Conservation (phyloP, 2,888 invertebrate species). For the Alentia gelatinosa region DNA sequence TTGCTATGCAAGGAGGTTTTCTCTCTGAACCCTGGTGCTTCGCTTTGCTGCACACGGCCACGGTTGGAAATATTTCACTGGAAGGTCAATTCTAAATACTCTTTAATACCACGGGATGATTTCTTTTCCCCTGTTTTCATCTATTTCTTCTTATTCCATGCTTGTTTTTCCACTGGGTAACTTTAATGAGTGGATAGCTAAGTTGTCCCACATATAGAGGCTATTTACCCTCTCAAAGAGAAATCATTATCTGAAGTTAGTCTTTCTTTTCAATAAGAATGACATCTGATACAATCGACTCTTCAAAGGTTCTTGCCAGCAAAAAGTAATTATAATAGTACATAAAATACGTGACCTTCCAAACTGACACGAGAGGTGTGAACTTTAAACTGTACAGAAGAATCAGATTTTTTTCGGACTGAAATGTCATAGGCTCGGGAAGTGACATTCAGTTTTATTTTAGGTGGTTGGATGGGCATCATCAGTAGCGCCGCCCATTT, state of each 20-base stretch:
- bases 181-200: background rate
- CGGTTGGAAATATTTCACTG: background rate
- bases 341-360: constrained; percentile 19
- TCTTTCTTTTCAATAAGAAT: background rate
- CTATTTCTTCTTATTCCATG: background rate
- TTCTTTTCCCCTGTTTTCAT: background rate
- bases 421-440: background rate
- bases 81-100: background rate
- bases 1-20: no score
- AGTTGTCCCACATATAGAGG: background rate
- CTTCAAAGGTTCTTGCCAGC: background rate
- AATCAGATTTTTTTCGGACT: background rate
- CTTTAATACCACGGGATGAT: background rate
- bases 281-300: background rate
- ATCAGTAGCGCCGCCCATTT: background rate
- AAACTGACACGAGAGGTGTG: background rate
- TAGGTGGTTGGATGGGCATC: background rate
- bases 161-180: background rate
- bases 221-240: background rate
- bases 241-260: background rate
- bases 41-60: no score
- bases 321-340: background rate
- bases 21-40: no score
- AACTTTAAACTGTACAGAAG: constrained; percentile 1
- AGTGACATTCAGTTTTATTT: constrained; percentile 11